Base-by-base conservation (phyloP, 2,113 vertebrate species). In the Anas platyrhynchos region DNA sequence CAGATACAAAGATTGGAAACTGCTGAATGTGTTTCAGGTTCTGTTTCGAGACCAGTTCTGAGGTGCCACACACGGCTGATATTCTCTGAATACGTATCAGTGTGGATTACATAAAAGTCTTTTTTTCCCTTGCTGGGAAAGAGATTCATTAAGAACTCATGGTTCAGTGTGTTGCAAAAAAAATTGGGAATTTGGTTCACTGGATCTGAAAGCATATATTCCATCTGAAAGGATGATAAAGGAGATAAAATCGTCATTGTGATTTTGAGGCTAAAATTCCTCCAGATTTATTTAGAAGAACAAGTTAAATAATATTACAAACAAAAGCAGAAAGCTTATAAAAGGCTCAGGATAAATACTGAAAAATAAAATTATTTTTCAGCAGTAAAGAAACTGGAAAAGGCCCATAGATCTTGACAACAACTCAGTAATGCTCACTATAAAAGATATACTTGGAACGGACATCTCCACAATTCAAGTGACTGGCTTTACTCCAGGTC, bases 371-470 rank as follows among this genome's bases (percentile, higher is more conserved):
- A 93, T 78, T 71, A 56, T 89, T 96, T 97, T 95, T 71, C 68
- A 88, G 7, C 87, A 79, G 84, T 96, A 96, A 96, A 96, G 83
- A 93, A 97, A 94, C 69, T 83, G 89, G 62, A 95, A 90, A 91
- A 81, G 74, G 73, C 73, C 62, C 91, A 92, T 97, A 97, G 91
- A 97, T 98, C 97, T 97, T 38, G 22, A 48, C 1, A 92, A 96
- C 91, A 97, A 97, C 88, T 95, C 93, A 97, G 89, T 13, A 22
- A 87, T 87, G 94, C 97, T 97, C 95, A 90, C 96, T 96, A 63
- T 95, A 97, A 97, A 97, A 97, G 94, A 97, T 97, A 96, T 73
- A 97, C 94, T 97, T 96, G 88, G 88, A 97, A 97, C 88, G 93
- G 96, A 91, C 96, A 96, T 93, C 46, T 89, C 75, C 93, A 97